These are phyloP conservation scores for Eurytoma californica DNA, from an alignment of 2,888 invertebrate species.

Conservation along the genomic window DNA sequence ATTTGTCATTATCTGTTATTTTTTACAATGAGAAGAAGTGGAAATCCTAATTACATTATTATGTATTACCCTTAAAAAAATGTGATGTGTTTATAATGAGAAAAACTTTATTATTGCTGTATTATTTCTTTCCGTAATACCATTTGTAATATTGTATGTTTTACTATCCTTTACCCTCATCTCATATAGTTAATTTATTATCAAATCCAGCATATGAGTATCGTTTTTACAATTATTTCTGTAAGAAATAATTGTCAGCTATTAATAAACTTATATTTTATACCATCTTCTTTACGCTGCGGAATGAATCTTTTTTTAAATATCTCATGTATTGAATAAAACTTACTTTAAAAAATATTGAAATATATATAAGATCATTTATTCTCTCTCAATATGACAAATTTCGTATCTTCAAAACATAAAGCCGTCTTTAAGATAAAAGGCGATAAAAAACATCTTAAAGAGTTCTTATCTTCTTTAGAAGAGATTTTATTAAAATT, in stretches of 20 bases:
- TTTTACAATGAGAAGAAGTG: constrained; percentile 44
- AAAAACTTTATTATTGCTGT: constrained; percentile 57
- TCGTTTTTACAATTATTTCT: constrained; percentile 58
- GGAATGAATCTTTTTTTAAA: not conserved
- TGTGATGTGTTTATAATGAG: constrained; percentile 63
- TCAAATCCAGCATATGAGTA: constrained; percentile 58
- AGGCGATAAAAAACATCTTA: too few relatives aligned
- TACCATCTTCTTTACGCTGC: constrained; percentile 21
- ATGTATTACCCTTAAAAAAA: constrained; percentile 54
- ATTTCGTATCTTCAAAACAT: too few relatives aligned
- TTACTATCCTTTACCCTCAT: constrained; percentile 56
- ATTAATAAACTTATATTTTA: constrained; percentile 58
- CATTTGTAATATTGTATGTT: constrained; percentile 52
- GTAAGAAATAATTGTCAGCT: constrained; percentile 60
- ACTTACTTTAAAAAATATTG: too few relatives aligned
- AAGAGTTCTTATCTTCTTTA: too few relatives aligned
- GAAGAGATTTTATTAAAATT: too few relatives aligned
- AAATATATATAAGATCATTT: too few relatives aligned
- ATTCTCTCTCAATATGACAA: too few relatives aligned
- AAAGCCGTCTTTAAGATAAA: too few relatives aligned
- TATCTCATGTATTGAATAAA: not conserved
- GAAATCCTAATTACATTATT: constrained; percentile 46
- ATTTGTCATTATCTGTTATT: constrained; percentile 51
- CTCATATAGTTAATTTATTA: constrained; percentile 64
- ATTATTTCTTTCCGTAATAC: constrained; percentile 39